Evolutionary conservation across 35 echinoderm and acorn worm genomes (phyloP), one percentile per base, ranked within the genome.

Genomic region (Holothuria glaberrima): DNA sequence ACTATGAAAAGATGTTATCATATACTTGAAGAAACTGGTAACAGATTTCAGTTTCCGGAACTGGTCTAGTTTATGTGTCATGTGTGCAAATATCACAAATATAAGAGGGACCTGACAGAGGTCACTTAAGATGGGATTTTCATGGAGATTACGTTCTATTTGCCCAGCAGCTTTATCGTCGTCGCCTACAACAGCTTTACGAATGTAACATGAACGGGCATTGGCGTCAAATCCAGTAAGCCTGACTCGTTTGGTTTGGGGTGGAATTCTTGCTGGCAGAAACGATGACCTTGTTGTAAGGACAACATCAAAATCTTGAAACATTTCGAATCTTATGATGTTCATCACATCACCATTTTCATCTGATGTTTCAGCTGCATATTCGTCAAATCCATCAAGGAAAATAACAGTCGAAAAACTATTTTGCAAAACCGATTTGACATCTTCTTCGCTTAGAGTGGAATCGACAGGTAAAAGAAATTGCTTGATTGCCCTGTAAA

Each of bases 51-150:
- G 25, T 44, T 10, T 77, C 18, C 48, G 13, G 13, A 77, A 77
- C 22, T 48, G 14, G n/a, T 44, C 36, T 7, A 3, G 48, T 48
- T 77, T 0, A 48, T 77, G 73, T 3, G 35, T 77, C 34, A 77
- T 77, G 73, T 77, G 73, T 20, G 73, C 73, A 48, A 77, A 77
- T 48, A 77, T 48, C n/a, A 77, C 73, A 50, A 77, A 77, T 6
- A 77, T 48, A 5, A 77, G 38, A 21, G 73, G 73, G 27, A 77
- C 73, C 6, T 77, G 35, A 50, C 73, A 77, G 21, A 77, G 38
- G 26, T 77, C 73, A n/a, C 73, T 32, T 9, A 77, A 34, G n/a
- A 77, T n/a, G 36, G 73, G 73, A 22, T 75, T 75, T 36, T 35
- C 28, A 13, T 14, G 71, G 2, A 75, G 27, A 22, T 18, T 41